These are phyloP conservation scores for Chinchilla lanigera DNA, from an alignment of 2,113 vertebrate genomes.

Conservation along the genomic window DNA sequence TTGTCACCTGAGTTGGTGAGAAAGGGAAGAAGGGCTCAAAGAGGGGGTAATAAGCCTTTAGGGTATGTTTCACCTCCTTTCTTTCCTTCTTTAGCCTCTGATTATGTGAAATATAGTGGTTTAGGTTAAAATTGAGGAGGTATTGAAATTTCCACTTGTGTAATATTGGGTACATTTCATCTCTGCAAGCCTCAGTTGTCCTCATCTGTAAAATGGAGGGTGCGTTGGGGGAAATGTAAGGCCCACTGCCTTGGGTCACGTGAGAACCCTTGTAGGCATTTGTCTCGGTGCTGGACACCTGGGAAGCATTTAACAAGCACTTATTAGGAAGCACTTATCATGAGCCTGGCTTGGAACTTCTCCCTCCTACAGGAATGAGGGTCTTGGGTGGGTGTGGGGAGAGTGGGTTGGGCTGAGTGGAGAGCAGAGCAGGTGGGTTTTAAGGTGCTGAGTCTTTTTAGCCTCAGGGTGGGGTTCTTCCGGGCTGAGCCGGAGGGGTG, in stretches of 20 bases:
- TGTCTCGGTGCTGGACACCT: background rate
- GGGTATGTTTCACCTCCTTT: background rate
- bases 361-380: constrained; percentile 1
- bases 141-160: constrained; percentile 15
- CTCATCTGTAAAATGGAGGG: background rate
- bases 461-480: background rate
- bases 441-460: background rate
- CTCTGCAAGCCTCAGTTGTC: background rate
- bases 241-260: rapidly evolving
- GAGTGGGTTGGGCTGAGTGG: background rate
- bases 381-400: background rate
- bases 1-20: constrained; percentile 11
- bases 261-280: background rate
- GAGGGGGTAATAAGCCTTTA: background rate
- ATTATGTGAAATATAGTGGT: background rate
- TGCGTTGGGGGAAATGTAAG: background rate
- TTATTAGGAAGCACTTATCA: background rate
- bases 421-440: background rate
- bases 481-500: background rate
- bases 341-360: background rate
- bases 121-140: background rate
- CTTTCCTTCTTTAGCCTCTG: background rate
- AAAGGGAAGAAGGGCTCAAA: background rate
- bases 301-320: background rate
- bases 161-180: background rate